A percentile compares a stretch with the other conserved stretches of the same genome.
Conservation (phyloP, 1,140 invertebrate genomes). For the Drosophila lacteicornis region DNA sequence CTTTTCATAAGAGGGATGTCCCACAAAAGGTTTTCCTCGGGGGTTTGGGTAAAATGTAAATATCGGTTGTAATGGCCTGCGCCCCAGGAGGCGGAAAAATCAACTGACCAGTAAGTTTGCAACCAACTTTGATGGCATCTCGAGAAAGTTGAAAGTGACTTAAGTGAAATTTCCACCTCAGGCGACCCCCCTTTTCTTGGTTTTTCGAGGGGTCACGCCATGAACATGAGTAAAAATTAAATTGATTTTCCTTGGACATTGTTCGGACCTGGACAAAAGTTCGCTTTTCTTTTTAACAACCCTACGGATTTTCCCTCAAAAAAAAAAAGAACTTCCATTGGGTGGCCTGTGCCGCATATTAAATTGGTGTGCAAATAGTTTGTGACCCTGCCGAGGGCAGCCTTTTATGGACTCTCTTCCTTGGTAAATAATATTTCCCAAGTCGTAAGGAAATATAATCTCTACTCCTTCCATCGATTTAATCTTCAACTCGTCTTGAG, state of each 20-base stretch:
- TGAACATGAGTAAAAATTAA: conserved; percentile 79
- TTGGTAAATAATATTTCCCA: conserved; percentile 2
- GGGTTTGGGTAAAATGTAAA: conserved; percentile 65
- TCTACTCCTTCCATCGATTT: background rate
- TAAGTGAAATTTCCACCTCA: conserved; percentile 77
- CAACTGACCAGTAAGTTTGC: conserved; percentile 65
- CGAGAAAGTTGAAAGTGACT: conserved; percentile 74
- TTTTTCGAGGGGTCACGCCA: conserved; percentile 26
- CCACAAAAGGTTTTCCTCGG: conserved; percentile 19
- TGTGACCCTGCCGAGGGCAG: background rate
- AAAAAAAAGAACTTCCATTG: conserved; percentile 17
- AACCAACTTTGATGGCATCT: conserved; percentile 66
- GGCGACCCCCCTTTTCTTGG: conserved; percentile 19
- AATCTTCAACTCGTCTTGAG: conserved; percentile 19
- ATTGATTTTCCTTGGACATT: conserved; percentile 76
- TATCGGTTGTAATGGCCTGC: conserved; percentile 68
- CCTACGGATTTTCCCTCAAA: conserved; percentile 10
- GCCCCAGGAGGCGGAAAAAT: conserved; percentile 48
- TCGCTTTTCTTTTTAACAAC: conserved; percentile 33
- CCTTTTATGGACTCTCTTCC: conserved; percentile 7
- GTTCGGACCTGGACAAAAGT: conserved; percentile 56
- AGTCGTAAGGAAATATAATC: background rate
- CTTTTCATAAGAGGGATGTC: conserved; percentile 36
- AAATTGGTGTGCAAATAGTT: conserved; percentile 56
- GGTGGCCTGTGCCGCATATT: conserved; percentile 45